These are phyloP conservation scores for Antitype chi DNA, from an alignment of 2,888 invertebrate genomes.

Conservation along the genomic window DNA sequence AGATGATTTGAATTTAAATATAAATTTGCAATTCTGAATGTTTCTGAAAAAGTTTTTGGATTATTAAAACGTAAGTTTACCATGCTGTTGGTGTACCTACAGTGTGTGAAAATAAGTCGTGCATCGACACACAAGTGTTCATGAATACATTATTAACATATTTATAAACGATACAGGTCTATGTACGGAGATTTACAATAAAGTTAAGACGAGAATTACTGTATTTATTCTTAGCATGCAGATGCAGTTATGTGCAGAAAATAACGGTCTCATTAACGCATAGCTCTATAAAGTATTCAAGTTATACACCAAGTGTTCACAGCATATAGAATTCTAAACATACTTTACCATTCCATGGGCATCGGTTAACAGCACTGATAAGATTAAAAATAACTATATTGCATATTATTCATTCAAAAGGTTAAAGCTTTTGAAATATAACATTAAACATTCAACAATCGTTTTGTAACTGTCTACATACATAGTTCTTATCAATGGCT, in stretches of 20 bases:
- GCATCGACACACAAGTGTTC: neutral
- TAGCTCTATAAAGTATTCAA: slow-evolving; percentile 22
- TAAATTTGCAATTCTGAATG: neutral
- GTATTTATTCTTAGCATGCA: slow-evolving; percentile 28
- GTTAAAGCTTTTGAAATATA: slow-evolving; percentile 47
- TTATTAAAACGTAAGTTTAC: neutral
- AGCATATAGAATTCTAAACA: slow-evolving; percentile 32
- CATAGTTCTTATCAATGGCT: slow-evolving; percentile 70
- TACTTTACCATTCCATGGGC: slow-evolving; percentile 40
- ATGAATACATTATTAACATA: neutral
- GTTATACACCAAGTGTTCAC: slow-evolving; percentile 7
- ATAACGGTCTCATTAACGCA: slow-evolving; percentile 35
- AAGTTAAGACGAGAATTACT: neutral
- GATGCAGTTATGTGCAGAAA: slow-evolving; percentile 20
- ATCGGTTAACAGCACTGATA: slow-evolving; percentile 53
- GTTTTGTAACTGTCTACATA: slow-evolving; percentile 69
- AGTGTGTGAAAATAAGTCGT: slow-evolving; percentile 21
- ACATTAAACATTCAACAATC: slow-evolving; percentile 67
- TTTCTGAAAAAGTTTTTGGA: neutral
- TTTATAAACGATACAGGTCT: slow-evolving; percentile 12
- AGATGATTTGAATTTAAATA: neutral
- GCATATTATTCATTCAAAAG: slow-evolving; percentile 51
- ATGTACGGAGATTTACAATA: neutral
- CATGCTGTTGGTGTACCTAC: neutral
- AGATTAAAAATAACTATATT: slow-evolving; percentile 49